Evolutionary conservation across 2,888 invertebrate genomes (phyloP).

Genomic region (Tipula lateralis): DNA sequence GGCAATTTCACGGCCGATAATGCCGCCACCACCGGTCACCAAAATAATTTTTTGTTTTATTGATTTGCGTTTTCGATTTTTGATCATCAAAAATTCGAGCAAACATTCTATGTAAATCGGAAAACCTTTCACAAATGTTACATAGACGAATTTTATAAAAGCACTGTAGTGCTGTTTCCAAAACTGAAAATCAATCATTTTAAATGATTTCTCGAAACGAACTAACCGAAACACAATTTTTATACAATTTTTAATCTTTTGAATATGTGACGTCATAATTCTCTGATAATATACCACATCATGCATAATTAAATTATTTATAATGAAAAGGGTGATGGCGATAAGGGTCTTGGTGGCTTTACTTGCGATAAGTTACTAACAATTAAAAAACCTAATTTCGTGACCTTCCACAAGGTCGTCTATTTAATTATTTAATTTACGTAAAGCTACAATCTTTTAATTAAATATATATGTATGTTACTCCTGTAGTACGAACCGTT

Average conservation of each 20-base stretch:
- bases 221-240: not conserved
- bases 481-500: not conserved
- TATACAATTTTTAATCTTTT: not conserved
- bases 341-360: not conserved
- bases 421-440: not conserved
- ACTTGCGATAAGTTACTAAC: not conserved
- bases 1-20: constrained; percentile 40
- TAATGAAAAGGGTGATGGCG: not conserved
- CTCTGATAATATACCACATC: not conserved
- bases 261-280: not conserved
- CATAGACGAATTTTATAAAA: not conserved
- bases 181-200: not conserved
- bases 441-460: not conserved
- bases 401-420: not conserved
- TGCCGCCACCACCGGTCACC: constrained; percentile 38
- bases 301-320: not conserved
- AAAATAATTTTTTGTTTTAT: not conserved
- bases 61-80: not conserved
- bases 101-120: not conserved
- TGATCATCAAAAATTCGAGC: constrained; percentile 1
- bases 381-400: not conserved
- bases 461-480: not conserved
- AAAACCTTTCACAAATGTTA: not conserved
- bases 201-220: not conserved
- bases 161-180: not conserved